phyloP scores from a whole-genome alignment of 1,140 invertebrate species.

The Solenopsis invicta region DNA sequence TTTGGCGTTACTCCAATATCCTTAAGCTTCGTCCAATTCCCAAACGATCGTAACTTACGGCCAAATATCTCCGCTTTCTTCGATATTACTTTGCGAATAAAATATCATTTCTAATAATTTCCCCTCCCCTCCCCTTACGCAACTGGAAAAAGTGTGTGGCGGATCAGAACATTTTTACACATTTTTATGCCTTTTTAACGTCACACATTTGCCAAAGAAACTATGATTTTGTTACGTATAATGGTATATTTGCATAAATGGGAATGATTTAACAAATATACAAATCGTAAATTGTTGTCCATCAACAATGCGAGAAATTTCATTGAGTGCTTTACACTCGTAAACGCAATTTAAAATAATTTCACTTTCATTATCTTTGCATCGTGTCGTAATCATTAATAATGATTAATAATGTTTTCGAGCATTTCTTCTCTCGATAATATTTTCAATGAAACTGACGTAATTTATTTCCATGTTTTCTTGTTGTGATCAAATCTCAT shows the following conservation, averaged over 20 bases:
- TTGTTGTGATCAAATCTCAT: not conserved
- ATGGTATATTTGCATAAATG: too few relatives aligned
- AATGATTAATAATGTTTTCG: not conserved
- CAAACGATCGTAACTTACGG: slow-evolving; percentile 28
- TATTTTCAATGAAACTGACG: not conserved
- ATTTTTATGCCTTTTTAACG: not conserved
- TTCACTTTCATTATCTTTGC: not conserved
- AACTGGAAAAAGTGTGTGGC: not conserved
- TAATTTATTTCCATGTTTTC: not conserved
- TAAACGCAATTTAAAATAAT: not conserved
- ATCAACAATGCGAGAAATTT: not conserved
- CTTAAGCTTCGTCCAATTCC: slow-evolving; percentile 46
- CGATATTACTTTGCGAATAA: slow-evolving; percentile 5
- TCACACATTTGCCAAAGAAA: not conserved
- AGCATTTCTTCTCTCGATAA: not conserved
- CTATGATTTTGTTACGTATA: not conserved
- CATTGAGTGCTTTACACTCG: not conserved
- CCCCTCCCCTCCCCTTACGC: too few relatives aligned
- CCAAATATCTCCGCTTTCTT: slow-evolving; percentile 17
- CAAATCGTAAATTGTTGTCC: not conserved
- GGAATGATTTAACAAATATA: not conserved
- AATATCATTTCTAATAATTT: slow-evolving; percentile 21
- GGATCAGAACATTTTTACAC: not conserved
- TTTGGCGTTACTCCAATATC: slow-evolving; percentile 47
- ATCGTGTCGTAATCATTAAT: not conserved